Conservation (phyloP, 2,113 vertebrate genomes). For the Cyanoderma ruficeps region DNA sequence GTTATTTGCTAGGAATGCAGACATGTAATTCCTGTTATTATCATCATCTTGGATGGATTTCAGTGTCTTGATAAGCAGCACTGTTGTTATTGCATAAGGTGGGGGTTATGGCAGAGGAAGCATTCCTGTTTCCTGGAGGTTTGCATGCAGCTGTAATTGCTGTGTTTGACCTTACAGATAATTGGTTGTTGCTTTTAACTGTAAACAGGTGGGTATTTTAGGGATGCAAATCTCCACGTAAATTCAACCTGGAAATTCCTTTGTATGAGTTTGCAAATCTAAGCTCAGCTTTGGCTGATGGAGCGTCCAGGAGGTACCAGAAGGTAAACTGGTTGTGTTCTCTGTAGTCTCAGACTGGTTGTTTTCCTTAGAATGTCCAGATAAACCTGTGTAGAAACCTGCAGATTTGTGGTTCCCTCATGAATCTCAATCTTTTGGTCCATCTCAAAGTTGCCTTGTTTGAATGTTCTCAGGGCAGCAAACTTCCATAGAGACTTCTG, state of each 20-base stretch:
- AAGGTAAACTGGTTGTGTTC: not conserved
- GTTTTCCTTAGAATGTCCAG: not conserved
- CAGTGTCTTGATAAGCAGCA: constrained; percentile 21
- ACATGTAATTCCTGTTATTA: constrained; percentile 29
- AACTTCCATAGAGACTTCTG: not conserved
- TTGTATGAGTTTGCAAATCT: constrained; percentile 1
- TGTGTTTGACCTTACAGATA: constrained; percentile 3
- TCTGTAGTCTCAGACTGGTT: not conserved
- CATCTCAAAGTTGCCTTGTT: not conserved
- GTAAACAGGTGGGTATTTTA: not conserved
- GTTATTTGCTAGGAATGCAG: constrained; percentile 43
- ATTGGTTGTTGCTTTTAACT: not conserved
- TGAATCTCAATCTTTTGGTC: not conserved
- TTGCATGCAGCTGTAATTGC: constrained; percentile 46
- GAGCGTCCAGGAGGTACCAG: not conserved
- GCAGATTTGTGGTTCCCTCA: not conserved
- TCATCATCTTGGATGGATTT: not conserved
- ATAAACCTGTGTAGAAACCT: not conserved
- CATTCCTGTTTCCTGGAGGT: constrained; percentile 14
- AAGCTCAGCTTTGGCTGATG: not conserved
- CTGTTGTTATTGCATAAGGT: not conserved
- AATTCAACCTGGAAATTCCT: not conserved
- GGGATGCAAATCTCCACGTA: not conserved
- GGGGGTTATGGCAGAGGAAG: not conserved
- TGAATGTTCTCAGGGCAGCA: not conserved